phyloP scores from a whole-genome alignment of 2,797 vertebrate species.

The Euphonia xanthogaster region DNA sequence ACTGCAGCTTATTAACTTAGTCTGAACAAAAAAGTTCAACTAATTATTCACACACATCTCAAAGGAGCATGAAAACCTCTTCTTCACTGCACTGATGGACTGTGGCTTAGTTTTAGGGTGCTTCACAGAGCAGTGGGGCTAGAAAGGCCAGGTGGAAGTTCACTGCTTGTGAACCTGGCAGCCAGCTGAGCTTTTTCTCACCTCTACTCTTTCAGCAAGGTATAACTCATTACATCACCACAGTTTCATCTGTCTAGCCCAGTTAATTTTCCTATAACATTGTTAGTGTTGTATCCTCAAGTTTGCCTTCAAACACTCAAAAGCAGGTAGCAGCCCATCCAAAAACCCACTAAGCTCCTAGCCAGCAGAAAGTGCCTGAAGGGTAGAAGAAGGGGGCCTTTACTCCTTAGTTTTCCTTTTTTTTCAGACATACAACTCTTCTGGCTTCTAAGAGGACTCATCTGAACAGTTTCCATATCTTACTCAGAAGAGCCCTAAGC shows the following conservation, averaged over 20 bases:
- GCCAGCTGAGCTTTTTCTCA: background rate
- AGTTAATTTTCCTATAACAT: background rate
- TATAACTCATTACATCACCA: background rate
- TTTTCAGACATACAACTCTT: background rate
- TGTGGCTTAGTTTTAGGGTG: background rate
- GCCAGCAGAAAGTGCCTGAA: background rate
- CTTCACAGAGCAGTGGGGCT: background rate
- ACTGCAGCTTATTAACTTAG: background rate
- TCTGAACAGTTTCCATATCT: background rate
- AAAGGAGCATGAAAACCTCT: background rate
- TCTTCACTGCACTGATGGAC: background rate
- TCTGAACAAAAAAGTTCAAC: background rate
- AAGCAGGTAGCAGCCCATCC: background rate
- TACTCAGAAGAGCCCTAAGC: background rate
- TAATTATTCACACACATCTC: background rate
- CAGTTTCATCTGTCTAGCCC: background rate
- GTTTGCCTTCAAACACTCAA: background rate
- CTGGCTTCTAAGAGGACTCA: background rate
- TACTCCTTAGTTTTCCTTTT: background rate
- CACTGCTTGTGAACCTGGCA: background rate
- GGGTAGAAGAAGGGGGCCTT: background rate
- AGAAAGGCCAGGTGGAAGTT: background rate
- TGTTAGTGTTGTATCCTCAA: background rate
- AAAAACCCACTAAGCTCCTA: background rate
- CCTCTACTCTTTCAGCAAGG: background rate